Percentiles rank a stretch among this genome's conserved stretches.
phyloP scores from a whole-genome alignment of 2,797 vertebrate species.

The Varecia variegata region DNA sequence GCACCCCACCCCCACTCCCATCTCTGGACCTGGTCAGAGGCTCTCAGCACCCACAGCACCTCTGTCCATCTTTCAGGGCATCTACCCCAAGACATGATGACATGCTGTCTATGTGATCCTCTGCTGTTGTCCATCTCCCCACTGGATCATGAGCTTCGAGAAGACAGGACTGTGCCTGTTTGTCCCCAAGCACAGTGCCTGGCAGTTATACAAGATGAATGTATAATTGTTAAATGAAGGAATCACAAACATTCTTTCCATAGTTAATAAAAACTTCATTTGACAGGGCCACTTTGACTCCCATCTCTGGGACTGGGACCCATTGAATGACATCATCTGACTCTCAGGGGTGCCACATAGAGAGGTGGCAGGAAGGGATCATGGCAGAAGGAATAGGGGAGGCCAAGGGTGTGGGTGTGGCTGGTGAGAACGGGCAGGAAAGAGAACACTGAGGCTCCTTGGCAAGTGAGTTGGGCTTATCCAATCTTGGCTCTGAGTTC shows the following conservation, averaged over 20 bases:
- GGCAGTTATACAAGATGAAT: background rate
- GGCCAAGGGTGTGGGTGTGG: accelerated
- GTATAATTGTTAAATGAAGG: background rate
- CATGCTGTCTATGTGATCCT: background rate
- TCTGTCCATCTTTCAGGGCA: background rate
- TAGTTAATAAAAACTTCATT: background rate
- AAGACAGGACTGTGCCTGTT: background rate
- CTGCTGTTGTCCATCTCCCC: background rate
- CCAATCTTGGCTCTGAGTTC: background rate
- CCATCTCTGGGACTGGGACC: background rate
- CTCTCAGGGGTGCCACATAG: background rate
- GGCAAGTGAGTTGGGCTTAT: background rate
- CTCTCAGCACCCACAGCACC: background rate
- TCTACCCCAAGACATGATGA: no score
- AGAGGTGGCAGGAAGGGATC: background rate
- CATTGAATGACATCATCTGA: background rate
- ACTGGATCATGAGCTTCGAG: background rate
- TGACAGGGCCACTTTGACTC: background rate
- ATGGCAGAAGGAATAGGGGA: background rate
- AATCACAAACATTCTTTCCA: background rate
- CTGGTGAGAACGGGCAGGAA: background rate
- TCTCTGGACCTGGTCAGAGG: background rate
- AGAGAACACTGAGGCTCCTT: background rate
- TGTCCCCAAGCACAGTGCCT: background rate
- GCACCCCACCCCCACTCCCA: no score